Evolutionary conservation across 2,888 invertebrate genomes (phyloP), one percentile per base, ranked within the genome.

Genomic region (Pseudococcus viburni): DNA sequence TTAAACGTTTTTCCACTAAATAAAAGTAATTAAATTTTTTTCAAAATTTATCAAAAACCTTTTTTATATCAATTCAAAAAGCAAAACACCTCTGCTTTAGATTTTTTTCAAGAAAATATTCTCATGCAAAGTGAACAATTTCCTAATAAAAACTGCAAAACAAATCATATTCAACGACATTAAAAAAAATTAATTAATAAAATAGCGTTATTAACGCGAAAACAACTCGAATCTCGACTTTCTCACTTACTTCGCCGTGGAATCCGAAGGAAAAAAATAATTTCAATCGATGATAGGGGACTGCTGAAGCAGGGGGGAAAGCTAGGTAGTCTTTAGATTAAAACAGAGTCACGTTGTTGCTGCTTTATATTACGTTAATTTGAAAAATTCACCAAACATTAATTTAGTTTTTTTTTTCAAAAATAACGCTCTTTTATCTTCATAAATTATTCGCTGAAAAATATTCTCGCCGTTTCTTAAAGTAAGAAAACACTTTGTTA

Each of bases 381-480:
- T 73, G 68, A 73, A 80, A 42, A 46, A 80, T 42, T 80, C 80
- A n/a, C 80, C 42, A 19, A 80, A 80, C 80, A 80, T 80, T 80
- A 80, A 80, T 80, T 80, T 42, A 80, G 42, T n/a, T 80, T 80
- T 80, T 42, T 33, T 33, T 33, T 33, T 33, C 26, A 42, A n/a
- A 42, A 39, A 80, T 73, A 80, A 80, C 42, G 80, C 80, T 42
- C 42, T 42, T 80, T 80, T 80, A 80, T 80, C 80, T 80, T 80
- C 80, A 42, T 80, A 80, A 80, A 80, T 80, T 80, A 80, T 80
- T 80, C 80, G 39, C n/a, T 39, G 39, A 80, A 42, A 77, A 80
- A 80, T 80, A 80, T 80, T 80, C 42, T 80, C 80, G 42, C 80
- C n/a, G 80, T 80, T 80, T 80, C 42, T 80, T 42, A 73, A 73